phyloP scores from a whole-genome alignment of 2,888 invertebrate genomes.

The Drosophila fungiperda region DNA sequence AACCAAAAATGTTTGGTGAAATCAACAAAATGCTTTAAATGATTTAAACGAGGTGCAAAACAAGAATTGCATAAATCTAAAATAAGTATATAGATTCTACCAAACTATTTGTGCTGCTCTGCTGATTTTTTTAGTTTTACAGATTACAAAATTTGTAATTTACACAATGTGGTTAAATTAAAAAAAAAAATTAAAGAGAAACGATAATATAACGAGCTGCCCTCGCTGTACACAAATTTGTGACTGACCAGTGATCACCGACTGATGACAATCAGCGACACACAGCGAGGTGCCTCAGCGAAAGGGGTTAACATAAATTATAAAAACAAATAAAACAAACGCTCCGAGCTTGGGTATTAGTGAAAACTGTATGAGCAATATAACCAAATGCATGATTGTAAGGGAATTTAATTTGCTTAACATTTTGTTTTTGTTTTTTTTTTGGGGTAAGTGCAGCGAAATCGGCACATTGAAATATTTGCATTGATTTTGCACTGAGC shows the following conservation, averaged over 20 bases:
- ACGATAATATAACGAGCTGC: conserved; percentile 5
- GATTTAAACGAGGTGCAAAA: conserved; percentile 5
- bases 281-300: conserved; percentile 18
- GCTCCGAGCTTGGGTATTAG: conserved; percentile 41
- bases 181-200: not conserved
- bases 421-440: conserved; percentile 5
- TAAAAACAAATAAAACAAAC: conserved; percentile 57
- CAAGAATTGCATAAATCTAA: not conserved
- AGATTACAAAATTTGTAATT: not conserved
- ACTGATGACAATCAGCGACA: conserved; percentile 39
- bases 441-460: conserved; percentile 39
- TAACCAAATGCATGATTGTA: not conserved
- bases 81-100: not conserved
- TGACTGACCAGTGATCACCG: conserved; percentile 31
- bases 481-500: conserved; percentile 50
- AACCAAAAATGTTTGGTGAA: conserved; percentile 29
- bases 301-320: conserved; percentile 44
- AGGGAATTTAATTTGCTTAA: conserved; percentile 24
- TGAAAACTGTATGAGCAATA: conserved; percentile 44
- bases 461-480: conserved; percentile 52
- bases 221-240: conserved; percentile 23
- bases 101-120: not conserved
- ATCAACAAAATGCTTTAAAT: conserved; percentile 35
- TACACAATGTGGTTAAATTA: not conserved
- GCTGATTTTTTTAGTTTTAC: not conserved